A percentile compares a stretch with the other conserved stretches of the same genome.
Conservation (phyloP, 2,888 invertebrate species). For the Temnothorax ravouxi region DNA sequence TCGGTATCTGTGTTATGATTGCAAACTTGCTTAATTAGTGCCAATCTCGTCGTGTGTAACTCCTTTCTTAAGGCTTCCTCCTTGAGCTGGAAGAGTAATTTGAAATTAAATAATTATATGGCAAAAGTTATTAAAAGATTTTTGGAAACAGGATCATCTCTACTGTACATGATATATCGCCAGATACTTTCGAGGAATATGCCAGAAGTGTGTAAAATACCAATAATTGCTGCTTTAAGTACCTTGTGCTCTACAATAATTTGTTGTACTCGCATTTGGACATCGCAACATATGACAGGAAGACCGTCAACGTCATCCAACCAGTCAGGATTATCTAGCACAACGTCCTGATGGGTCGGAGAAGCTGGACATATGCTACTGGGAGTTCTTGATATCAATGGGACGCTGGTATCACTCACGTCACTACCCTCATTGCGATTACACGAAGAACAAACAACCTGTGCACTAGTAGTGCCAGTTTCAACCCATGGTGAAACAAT, state of each 20-base stretch:
- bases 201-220: background rate
- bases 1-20: constrained; percentile 89
- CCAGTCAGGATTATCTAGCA: constrained; percentile 83
- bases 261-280: constrained; percentile 93
- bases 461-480: constrained; percentile 65
- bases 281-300: constrained; percentile 90
- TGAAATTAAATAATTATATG: constrained; percentile 11
- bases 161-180: background rate
- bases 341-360: constrained; percentile 86
- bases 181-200: background rate
- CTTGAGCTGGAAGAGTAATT: constrained; percentile 88
- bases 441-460: constrained; percentile 63
- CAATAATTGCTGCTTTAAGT: constrained; percentile 45
- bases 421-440: constrained; percentile 82
- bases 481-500: constrained; percentile 77
- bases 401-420: constrained; percentile 83
- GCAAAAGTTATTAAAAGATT: background rate
- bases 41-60: constrained; percentile 92
- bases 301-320: constrained; percentile 92
- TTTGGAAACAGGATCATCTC: background rate
- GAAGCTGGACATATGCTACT: constrained; percentile 89
- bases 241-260: constrained; percentile 94
- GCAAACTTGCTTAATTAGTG: constrained; percentile 90
- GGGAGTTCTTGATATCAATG: constrained; percentile 88
- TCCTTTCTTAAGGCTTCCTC: constrained; percentile 93